phyloP scores from a whole-genome alignment of 2,888 invertebrate genomes.

The Orchesella flavescens region DNA sequence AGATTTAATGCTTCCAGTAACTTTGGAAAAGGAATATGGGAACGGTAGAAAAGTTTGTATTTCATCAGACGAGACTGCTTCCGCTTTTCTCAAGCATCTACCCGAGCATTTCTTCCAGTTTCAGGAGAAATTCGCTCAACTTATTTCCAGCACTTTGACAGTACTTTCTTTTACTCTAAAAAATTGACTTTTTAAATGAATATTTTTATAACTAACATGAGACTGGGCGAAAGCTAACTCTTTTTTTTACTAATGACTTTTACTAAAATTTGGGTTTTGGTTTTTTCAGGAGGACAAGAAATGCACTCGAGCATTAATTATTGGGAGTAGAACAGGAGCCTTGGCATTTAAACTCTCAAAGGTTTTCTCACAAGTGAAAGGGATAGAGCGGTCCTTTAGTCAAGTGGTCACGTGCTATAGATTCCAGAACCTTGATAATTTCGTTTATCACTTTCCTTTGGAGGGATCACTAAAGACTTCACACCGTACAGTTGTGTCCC shows the following conservation, averaged over 20 bases:
- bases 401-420: constrained; percentile 68
- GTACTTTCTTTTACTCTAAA: constrained; percentile 50
- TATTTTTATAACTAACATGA: no score
- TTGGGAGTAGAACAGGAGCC: constrained; percentile 68
- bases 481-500: constrained; percentile 32
- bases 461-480: constrained; percentile 68
- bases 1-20: constrained; percentile 68
- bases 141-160: constrained; percentile 60
- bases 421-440: constrained; percentile 64
- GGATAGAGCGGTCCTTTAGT: constrained; percentile 66
- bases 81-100: constrained; percentile 68
- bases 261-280: constrained; percentile 2
- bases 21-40: constrained; percentile 70
- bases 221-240: not conserved
- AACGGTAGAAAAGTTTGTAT: constrained; percentile 64
- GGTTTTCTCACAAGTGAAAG: constrained; percentile 66
- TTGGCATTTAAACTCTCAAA: constrained; percentile 66
- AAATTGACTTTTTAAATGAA: not conserved
- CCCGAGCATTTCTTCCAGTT: constrained; percentile 70
- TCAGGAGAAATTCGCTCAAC: constrained; percentile 66
- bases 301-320: constrained; percentile 63
- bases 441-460: constrained; percentile 67
- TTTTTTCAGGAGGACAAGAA: constrained; percentile 41
- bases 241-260: constrained; percentile 23
- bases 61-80: constrained; percentile 63